phyloP scores from a whole-genome alignment of 2,888 invertebrate genomes.

The Neoaliturus tenellus region DNA sequence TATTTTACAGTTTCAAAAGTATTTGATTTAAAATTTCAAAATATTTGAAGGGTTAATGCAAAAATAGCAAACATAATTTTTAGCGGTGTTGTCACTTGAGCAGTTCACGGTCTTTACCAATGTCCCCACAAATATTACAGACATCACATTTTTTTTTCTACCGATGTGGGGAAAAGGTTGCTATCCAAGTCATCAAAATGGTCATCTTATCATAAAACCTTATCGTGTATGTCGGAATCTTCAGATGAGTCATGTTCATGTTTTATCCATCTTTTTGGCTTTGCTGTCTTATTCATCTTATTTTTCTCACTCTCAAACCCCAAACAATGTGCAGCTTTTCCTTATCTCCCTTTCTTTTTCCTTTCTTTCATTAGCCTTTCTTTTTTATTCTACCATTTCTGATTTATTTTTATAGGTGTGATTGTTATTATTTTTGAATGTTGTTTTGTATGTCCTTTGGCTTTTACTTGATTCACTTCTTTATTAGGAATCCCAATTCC shows the following conservation, averaged over 20 bases:
- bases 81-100: background rate
- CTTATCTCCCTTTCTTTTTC: background rate
- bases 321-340: too few relatives aligned
- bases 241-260: background rate
- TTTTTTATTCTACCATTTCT: background rate
- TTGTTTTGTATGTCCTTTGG: too few relatives aligned
- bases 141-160: slow-evolving; percentile 3
- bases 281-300: background rate
- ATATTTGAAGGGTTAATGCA: background rate
- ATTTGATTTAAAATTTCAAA: background rate
- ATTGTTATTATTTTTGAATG: too few relatives aligned
- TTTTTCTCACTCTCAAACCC: background rate
- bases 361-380: background rate
- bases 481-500: too few relatives aligned
- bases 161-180: background rate
- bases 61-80: slow-evolving; percentile 26
- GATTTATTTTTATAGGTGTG: background rate
- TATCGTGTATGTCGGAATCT: background rate
- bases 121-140: slow-evolving; percentile 17
- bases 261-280: background rate
- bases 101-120: slow-evolving; percentile 27
- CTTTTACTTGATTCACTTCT: background rate
- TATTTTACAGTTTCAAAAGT: background rate
- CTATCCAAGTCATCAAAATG: slow-evolving; percentile 16
- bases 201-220: background rate